Percentiles rank a stretch among this genome's conserved stretches.
phyloP scores from a whole-genome alignment of 2,888 invertebrate species.

The Phalangium opilio region DNA sequence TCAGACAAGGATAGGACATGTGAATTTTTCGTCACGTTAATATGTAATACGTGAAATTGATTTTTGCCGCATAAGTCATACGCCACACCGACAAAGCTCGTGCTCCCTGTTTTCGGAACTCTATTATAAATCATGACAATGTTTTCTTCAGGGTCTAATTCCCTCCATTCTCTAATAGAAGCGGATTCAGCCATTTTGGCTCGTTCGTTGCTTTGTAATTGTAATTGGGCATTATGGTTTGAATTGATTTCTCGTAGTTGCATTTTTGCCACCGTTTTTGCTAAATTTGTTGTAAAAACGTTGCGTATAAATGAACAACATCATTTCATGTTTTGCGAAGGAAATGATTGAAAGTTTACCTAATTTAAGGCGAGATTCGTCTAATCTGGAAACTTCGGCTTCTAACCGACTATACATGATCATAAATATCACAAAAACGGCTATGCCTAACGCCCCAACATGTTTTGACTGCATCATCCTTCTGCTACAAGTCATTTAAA shows the following conservation, averaged over 20 bases:
- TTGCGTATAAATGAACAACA: no score
- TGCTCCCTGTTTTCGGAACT: constrained; percentile 93
- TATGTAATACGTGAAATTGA: constrained; percentile 71
- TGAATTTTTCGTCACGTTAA: constrained; percentile 89
- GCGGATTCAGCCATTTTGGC: not conserved
- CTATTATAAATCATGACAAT: constrained; percentile 77
- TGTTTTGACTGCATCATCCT: no score
- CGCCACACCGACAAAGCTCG: constrained; percentile 81
- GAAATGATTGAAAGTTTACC: constrained; percentile 9
- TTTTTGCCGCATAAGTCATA: constrained; percentile 64
- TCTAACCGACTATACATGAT: constrained; percentile 10
- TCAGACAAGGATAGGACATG: constrained; percentile 86
- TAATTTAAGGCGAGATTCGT: constrained; percentile 12
- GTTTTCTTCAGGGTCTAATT: constrained; percentile 8
- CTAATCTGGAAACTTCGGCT: constrained; percentile 10
- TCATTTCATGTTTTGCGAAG: no score
- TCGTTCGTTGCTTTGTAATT: not conserved
- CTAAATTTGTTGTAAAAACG: no score
- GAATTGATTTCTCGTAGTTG: not conserved
- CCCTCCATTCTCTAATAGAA: not conserved
- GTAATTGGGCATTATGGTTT: no score
- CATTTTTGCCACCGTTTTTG: not conserved
- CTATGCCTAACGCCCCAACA: no score
- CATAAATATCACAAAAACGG: no score
- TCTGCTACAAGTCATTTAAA: no score